Evolutionary conservation across 2,888 invertebrate genomes (phyloP).

Genomic region (Rhynchonema sp.): DNA sequence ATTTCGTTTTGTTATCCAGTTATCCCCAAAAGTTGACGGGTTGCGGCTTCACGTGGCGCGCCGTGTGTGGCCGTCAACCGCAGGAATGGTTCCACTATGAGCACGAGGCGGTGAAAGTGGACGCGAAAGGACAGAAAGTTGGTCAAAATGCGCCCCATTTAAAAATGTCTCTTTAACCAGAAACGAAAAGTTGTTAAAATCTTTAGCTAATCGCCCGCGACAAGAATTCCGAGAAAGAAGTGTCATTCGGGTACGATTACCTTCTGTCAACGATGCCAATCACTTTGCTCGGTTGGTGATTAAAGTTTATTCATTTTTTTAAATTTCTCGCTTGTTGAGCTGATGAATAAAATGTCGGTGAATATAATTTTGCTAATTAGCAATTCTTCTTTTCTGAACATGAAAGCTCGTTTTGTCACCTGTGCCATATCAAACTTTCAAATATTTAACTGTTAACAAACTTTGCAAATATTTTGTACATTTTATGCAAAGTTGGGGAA

Average conservation of each 20-base stretch:
- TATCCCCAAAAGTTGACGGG: constrained; percentile 14
- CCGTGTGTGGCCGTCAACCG: constrained; percentile 10
- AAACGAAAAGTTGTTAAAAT: background rate
- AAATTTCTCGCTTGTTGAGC: too few species aligned
- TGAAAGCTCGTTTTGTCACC: too few species aligned
- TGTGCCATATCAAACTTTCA: too few species aligned
- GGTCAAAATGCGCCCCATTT: too few species aligned
- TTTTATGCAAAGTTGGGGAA: too few species aligned
- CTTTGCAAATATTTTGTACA: too few species aligned
- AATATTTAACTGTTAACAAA: too few species aligned
- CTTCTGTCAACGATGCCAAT: constrained; percentile 17
- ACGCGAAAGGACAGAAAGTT: constrained; percentile 9
- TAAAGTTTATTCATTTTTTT: too few species aligned
- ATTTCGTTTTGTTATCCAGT: constrained; percentile 7
- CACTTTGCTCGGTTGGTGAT: too few species aligned
- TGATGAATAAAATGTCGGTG: too few species aligned
- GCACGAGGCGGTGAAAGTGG: constrained; percentile 10
- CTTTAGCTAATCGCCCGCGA: background rate
- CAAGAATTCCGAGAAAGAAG: background rate
- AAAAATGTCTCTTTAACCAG: background rate
- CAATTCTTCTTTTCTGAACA: too few species aligned
- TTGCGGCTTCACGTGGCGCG: constrained; percentile 14
- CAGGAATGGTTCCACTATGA: constrained; percentile 10
- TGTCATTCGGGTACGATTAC: constrained; percentile 8
- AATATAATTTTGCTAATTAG: too few species aligned